Conservation (phyloP, 2,888 invertebrate genomes). For the Drosophila villosipedis region DNA sequence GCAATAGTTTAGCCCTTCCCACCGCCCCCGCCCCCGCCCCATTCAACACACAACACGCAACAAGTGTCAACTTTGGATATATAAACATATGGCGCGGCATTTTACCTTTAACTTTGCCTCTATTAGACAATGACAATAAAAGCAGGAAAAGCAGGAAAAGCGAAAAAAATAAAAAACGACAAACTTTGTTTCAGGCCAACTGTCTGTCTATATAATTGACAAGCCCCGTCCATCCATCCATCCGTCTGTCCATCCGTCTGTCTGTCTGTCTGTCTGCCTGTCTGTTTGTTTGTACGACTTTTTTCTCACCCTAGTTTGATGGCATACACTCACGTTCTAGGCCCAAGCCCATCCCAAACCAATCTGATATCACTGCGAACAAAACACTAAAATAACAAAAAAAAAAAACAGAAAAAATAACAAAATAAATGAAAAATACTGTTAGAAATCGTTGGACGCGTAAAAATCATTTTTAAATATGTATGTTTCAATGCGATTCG, state of each 20-base stretch:
- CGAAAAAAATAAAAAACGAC: constrained; percentile 14
- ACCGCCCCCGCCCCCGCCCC: background rate
- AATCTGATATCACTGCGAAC: constrained; percentile 71
- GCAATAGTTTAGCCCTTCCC: constrained; percentile 26
- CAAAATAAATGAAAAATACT: constrained; percentile 41
- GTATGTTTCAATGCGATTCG: constrained; percentile 62
- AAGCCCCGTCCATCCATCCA: constrained; percentile 22
- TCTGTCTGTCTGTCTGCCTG: constrained; percentile 27
- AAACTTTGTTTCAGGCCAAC: constrained; percentile 57
- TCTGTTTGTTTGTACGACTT: constrained; percentile 76
- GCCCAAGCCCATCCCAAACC: constrained; percentile 56
- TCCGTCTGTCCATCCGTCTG: constrained; percentile 12
- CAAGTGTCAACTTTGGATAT: constrained; percentile 71
- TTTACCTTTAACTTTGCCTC: constrained; percentile 67
- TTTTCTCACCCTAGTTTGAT: constrained; percentile 76
- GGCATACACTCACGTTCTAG: constrained; percentile 43
- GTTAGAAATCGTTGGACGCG: constrained; percentile 62
- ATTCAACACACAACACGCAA: constrained; percentile 62
- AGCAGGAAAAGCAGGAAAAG: constrained; percentile 37
- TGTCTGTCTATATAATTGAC: constrained; percentile 72
- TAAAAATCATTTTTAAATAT: constrained; percentile 74
- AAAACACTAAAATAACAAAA: constrained; percentile 28
- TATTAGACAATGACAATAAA: constrained; percentile 72
- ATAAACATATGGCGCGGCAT: constrained; percentile 43
- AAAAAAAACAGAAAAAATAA: constrained; percentile 14